Conservation (phyloP, 1,140 invertebrate genomes). For the Tetramorium alpestre region DNA sequence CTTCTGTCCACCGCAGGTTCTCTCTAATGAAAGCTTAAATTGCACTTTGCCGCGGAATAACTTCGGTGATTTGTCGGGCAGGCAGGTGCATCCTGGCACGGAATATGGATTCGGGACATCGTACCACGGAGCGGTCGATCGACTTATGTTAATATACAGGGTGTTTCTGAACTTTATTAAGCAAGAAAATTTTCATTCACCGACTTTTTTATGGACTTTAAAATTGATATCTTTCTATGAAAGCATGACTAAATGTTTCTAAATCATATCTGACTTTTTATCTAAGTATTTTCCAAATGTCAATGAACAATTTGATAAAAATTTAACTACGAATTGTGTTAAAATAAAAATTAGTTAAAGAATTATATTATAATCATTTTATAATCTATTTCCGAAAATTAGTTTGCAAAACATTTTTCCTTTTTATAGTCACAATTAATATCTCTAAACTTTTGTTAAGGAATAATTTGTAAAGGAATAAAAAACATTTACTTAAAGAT, state of each 20-base stretch:
- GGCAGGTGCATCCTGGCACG: slow-evolving; percentile 77
- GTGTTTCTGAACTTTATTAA: slow-evolving; percentile 11
- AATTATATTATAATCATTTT: not conserved
- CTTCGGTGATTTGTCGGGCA: slow-evolving; percentile 66
- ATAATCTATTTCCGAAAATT: not conserved
- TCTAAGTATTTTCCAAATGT: not conserved
- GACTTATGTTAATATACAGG: slow-evolving; percentile 34
- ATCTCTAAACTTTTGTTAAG: not conserved
- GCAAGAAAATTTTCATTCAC: not conserved
- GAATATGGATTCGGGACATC: slow-evolving; percentile 76
- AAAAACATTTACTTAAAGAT: not conserved
- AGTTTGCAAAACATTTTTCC: not conserved
- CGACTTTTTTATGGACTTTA: not conserved
- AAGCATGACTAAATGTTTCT: not conserved
- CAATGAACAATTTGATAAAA: not conserved
- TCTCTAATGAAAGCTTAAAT: slow-evolving; percentile 66
- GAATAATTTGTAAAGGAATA: not conserved
- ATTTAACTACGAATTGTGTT: not conserved
- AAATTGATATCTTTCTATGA: not conserved
- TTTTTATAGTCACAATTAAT: not conserved
- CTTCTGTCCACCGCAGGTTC: slow-evolving; percentile 45
- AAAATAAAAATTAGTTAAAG: not conserved
- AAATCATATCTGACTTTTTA: not conserved
- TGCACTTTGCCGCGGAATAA: slow-evolving; percentile 59
- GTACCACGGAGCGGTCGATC: slow-evolving; percentile 53